Conservation (phyloP, 30 jellyfish, hydroid and myxozoan species). For the Rhopilema esculentum region DNA sequence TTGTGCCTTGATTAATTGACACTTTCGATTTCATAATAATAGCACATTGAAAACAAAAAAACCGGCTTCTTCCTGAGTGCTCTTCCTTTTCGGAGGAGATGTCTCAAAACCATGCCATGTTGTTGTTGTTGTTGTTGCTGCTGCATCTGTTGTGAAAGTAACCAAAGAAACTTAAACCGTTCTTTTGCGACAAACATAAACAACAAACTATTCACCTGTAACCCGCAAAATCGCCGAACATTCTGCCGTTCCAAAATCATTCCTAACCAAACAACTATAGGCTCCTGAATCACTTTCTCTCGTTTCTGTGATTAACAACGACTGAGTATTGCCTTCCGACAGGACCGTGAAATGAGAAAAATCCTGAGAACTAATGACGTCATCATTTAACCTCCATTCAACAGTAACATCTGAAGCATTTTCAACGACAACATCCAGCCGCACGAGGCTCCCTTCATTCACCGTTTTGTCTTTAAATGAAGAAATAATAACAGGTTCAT, state of each 20-base stretch:
- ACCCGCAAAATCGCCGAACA: slow-evolving; percentile 78
- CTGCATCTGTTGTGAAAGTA: neutral
- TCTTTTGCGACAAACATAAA: neutral
- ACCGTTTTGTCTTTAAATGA: slow-evolving; percentile 64
- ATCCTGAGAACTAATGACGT: slow-evolving; percentile 49
- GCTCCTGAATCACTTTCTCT: slow-evolving; percentile 62
- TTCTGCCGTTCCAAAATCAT: slow-evolving; percentile 63
- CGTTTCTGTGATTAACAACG: slow-evolving; percentile 85
- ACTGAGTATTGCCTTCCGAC: slow-evolving; percentile 75
- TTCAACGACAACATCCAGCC: slow-evolving; percentile 68
- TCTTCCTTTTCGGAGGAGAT: neutral
- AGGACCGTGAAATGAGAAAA: slow-evolving; percentile 71
- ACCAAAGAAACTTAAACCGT: neutral
- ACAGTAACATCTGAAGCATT: slow-evolving; percentile 52
- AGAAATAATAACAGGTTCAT: slow-evolving; percentile 54
- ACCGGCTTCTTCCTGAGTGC: neutral
- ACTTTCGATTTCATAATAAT: no score
- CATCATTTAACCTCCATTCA: slow-evolving; percentile 78
- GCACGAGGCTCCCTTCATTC: slow-evolving; percentile 79
- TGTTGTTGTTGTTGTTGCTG: neutral
- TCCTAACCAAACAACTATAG: slow-evolving; percentile 68
- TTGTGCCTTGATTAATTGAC: no score
- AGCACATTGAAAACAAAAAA: neutral
- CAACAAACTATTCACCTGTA: slow-evolving; percentile 58
- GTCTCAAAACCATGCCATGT: neutral